These are phyloP conservation scores for Netelia fuscicornis DNA, from an alignment of 2,888 invertebrate species.

Conservation along the genomic window DNA sequence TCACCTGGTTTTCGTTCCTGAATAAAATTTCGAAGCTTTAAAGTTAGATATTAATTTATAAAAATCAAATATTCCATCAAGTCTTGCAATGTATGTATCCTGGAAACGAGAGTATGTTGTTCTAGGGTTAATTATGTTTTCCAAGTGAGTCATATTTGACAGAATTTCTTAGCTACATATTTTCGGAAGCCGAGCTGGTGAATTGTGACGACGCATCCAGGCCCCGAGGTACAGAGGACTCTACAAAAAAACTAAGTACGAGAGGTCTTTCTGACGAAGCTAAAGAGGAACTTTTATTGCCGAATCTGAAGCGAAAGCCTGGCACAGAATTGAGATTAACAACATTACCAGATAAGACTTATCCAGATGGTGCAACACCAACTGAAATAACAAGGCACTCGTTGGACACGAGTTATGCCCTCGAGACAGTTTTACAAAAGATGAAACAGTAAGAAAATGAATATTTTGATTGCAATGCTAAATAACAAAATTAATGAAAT, in stretches of 20 bases:
- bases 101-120: not conserved
- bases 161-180: slow-evolving; percentile 85
- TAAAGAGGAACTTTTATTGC: slow-evolving; percentile 91
- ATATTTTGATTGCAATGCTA: not conserved
- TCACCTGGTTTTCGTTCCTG: not conserved
- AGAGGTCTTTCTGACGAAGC: slow-evolving; percentile 86
- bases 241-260: slow-evolving; percentile 82
- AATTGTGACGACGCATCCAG: slow-evolving; percentile 90
- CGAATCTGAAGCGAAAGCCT: slow-evolving; percentile 91
- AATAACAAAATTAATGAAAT: slow-evolving; percentile 12
- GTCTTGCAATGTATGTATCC: not conserved
- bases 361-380: slow-evolving; percentile 92
- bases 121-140: not conserved
- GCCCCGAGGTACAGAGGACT: slow-evolving; percentile 87
- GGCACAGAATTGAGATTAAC: slow-evolving; percentile 94
- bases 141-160: slow-evolving; percentile 11
- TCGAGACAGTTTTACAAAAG: slow-evolving; percentile 88
- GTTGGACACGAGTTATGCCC: slow-evolving; percentile 91
- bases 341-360: slow-evolving; percentile 90
- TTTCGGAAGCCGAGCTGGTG: slow-evolving; percentile 92
- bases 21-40: not conserved
- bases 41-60: not conserved
- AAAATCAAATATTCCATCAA: slow-evolving; percentile 1
- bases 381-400: slow-evolving; percentile 94
- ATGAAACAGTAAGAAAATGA: slow-evolving; percentile 86